Evolutionary conservation across 2,113 vertebrate genomes (phyloP), one percentile per base, ranked within the genome.

Genomic region (Ceratotherium simum): DNA sequence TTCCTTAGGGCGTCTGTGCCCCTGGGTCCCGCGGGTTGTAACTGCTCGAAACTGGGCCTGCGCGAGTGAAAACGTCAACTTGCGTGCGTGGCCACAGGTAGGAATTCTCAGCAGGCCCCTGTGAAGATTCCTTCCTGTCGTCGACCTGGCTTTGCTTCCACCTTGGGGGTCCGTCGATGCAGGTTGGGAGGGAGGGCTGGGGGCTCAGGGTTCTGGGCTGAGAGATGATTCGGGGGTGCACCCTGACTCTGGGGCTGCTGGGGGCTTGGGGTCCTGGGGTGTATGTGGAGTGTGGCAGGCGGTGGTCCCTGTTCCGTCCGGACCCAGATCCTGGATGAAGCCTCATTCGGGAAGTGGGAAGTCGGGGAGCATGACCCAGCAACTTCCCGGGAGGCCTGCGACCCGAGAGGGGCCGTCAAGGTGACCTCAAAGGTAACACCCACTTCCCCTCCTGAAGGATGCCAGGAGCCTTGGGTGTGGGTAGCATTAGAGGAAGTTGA

Each of bases 111-210:
- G 70, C 39, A 6, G 20, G 12, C 16, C 25, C 6, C 29, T 11
- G 18, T 7, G 7, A 51, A 70, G n/a, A 31, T 3, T 10, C n/a
- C 20, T 60, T 10, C 21, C 27, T 42, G 33, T 14, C 21, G 56
- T 1, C 0, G 1, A 11, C 31, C 8, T 2, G 0, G 69, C 46
- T 85, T 48, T 33, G 16, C n/a, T n/a, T 23, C 48, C 0, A 1
- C 13, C 46, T n/a, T 60, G 4, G 4, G 20, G n/a, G 11, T n/a
- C 25, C 27, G 29, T 31, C 46, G 6, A 1, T 3, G 14, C 17
- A 5, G 8, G n/a, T 70, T 25, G 4, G 31, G 7, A 17, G 33
- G 16, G 33, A n/a, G 3, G 54, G n/a, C 3, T 2, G 23, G 51
- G 21, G 8, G 31, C 56, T 81, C 73, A 25, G 65, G 70, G 27